Conservation (phyloP, 2,888 invertebrate genomes). For the Drosophila maculinotata region DNA sequence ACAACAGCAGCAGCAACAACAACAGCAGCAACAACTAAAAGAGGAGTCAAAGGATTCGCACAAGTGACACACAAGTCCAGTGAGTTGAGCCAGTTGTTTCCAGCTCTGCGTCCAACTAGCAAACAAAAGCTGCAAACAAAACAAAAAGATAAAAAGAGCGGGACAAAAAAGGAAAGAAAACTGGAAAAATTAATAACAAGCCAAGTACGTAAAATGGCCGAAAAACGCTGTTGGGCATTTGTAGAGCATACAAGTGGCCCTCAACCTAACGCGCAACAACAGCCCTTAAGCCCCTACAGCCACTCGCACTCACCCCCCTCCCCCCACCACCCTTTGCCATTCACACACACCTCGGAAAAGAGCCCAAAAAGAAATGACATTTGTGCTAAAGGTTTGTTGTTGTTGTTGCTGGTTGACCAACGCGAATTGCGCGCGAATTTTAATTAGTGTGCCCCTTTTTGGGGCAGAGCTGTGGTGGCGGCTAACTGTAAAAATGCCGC, state of each 20-base stretch:
- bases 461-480: slow-evolving; percentile 11
- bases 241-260: slow-evolving; percentile 51
- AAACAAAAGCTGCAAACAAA: slow-evolving; percentile 34
- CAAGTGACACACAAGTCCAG: slow-evolving; percentile 70
- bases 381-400: slow-evolving; percentile 65
- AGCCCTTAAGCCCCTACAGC: slow-evolving; percentile 11
- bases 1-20: slow-evolving; percentile 28
- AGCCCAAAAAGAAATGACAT: slow-evolving; percentile 73
- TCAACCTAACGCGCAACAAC: slow-evolving; percentile 4
- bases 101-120: slow-evolving; percentile 25
- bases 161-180: slow-evolving; percentile 12
- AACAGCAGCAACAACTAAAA: slow-evolving; percentile 3
- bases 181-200: slow-evolving; percentile 62
- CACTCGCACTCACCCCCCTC: not conserved
- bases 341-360: slow-evolving; percentile 33
- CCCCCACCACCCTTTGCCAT: not conserved
- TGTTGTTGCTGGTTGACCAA: slow-evolving; percentile 71
- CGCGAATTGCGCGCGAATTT: slow-evolving; percentile 79
- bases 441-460: slow-evolving; percentile 73
- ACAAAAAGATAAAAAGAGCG: not conserved
- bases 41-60: slow-evolving; percentile 40
- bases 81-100: slow-evolving; percentile 34
- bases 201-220: slow-evolving; percentile 65
- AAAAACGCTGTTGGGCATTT: slow-evolving; percentile 71
- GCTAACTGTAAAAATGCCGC: slow-evolving; percentile 19